Evolutionary conservation across 2,888 invertebrate genomes (phyloP).

Genomic region (Oegoconia quadripuncta): DNA sequence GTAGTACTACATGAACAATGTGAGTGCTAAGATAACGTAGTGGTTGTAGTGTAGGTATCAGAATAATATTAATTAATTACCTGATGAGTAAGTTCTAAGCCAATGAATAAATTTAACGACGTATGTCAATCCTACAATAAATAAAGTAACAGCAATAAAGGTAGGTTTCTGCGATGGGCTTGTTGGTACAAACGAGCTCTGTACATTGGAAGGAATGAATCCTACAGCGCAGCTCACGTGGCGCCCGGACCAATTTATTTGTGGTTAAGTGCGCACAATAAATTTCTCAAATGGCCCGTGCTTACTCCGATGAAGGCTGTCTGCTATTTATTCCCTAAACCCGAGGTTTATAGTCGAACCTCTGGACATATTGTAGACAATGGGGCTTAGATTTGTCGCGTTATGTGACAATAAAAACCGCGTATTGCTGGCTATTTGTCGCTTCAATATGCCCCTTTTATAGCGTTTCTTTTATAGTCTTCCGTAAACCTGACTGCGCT

Average conservation of each 20-base stretch:
- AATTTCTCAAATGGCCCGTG: conserved; percentile 75
- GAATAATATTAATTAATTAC: not conserved
- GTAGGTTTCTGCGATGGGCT: no score
- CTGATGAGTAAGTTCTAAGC: not conserved
- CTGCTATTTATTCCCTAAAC: conserved; percentile 70
- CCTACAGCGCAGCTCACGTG: conserved; percentile 53
- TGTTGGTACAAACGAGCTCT: conserved; percentile 35
- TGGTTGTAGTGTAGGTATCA: not conserved
- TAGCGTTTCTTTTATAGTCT: conserved; percentile 36
- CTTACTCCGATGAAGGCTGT: conserved; percentile 66
- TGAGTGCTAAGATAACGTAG: not conserved
- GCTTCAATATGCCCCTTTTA: conserved; percentile 45
- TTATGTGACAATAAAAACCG: conserved; percentile 55
- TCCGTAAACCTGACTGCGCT: conserved; percentile 37
- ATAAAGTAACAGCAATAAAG: conserved; percentile 21
- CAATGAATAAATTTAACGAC: not conserved
- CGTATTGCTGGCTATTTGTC: conserved; percentile 47
- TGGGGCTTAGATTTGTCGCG: conserved; percentile 56
- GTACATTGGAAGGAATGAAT: conserved; percentile 37
- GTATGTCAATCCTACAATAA: conserved; percentile 9
- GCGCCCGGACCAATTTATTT: conserved; percentile 72
- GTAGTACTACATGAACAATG: no score
- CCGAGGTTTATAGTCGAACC: conserved; percentile 57
- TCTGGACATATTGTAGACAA: conserved; percentile 55
- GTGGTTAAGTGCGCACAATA: conserved; percentile 77